Conservation (phyloP, 2,113 vertebrate species). For the Toxotes chatareus region DNA sequence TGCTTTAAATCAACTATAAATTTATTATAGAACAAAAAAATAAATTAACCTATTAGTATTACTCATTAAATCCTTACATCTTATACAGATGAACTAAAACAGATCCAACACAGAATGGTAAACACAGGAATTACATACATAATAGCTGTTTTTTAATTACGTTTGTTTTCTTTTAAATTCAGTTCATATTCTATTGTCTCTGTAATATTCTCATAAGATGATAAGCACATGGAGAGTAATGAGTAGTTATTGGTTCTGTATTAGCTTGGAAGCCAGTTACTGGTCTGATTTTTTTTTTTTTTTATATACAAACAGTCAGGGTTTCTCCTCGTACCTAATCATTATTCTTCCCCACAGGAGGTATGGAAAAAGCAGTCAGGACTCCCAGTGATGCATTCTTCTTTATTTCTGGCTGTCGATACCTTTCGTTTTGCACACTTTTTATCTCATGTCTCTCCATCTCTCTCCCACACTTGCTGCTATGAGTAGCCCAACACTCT, state of each 20-base stretch:
- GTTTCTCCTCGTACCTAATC: slow-evolving; percentile 61
- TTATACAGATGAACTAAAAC: neutral
- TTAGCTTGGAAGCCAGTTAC: slow-evolving; percentile 43
- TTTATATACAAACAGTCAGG: slow-evolving; percentile 33
- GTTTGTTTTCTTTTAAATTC: slow-evolving; percentile 20
- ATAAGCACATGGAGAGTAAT: slow-evolving; percentile 42
- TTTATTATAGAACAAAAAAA: neutral
- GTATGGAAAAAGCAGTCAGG: slow-evolving; percentile 36
- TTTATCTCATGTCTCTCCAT: slow-evolving; percentile 37
- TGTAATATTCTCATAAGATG: slow-evolving; percentile 1
- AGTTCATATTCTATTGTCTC: neutral
- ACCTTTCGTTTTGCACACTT: slow-evolving; percentile 49
- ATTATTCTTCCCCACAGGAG: slow-evolving; percentile 65
- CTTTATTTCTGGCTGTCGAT: slow-evolving; percentile 52
- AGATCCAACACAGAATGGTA: neutral
- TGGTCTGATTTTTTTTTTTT: slow-evolving; percentile 32
- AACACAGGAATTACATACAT: neutral
- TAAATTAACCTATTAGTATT: neutral
- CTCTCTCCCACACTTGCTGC: slow-evolving; percentile 39
- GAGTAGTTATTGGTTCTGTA: slow-evolving; percentile 43
- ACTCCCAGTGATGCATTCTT: slow-evolving; percentile 42
- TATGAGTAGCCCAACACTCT: slow-evolving; percentile 53
- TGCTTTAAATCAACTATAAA: neutral
- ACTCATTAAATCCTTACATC: neutral
- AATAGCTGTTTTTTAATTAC: slow-evolving; percentile 29